Evolutionary conservation across 2,888 invertebrate genomes (phyloP), one percentile per base, ranked within the genome.

Genomic region (Candidula unifasciata): DNA sequence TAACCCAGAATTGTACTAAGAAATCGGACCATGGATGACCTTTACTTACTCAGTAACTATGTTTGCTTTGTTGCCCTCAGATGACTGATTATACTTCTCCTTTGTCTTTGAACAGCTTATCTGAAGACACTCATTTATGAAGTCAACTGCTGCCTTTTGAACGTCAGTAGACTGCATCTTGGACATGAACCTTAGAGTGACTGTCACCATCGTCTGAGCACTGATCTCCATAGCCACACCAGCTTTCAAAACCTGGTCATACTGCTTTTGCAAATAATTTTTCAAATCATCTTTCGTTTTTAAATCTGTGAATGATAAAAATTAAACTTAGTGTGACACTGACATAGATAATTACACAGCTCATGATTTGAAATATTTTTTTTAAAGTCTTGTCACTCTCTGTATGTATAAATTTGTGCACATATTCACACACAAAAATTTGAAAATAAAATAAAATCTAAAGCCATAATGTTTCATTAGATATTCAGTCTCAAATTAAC

Each of bases 21-120:
- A 44, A 44, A 13, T 44, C 33, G 2, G 24, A 5, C 30, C 16
- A 60, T 27, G 76, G 27, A 30, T 21, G 57, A 33, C 3, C 2
- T 57, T 44, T n/a, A 87, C 89, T 86, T 89, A 91, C 90, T 90
- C 91, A 68, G 84, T 87, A 33, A 89, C 86, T 85, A 89, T 90
- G 57, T 88, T 85, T 44, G 87, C 80, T 27, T 81, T 86, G 33
- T 87, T 82, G 0, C 74, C 21, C 86, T 84, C 37, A 0, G 84
- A 84, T 21, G 54, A 33, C 85, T 79, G 27, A n/a, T 64, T 78
- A 85, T 90, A 89, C 83, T 90, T 91, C 76, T 90, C 89, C 44
- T 89, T 83, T 74, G 90, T 73, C 35, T 81, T 82, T 18, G 83
- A 35, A 24, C 87, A 85, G 6, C 86, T 77, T 73, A 87, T 16